Percentiles rank a stretch among this genome's conserved stretches.
These are phyloP conservation scores for Micropoecilia bifurca DNA, from an alignment of 2,797 vertebrate genomes.

Conservation along the genomic window DNA sequence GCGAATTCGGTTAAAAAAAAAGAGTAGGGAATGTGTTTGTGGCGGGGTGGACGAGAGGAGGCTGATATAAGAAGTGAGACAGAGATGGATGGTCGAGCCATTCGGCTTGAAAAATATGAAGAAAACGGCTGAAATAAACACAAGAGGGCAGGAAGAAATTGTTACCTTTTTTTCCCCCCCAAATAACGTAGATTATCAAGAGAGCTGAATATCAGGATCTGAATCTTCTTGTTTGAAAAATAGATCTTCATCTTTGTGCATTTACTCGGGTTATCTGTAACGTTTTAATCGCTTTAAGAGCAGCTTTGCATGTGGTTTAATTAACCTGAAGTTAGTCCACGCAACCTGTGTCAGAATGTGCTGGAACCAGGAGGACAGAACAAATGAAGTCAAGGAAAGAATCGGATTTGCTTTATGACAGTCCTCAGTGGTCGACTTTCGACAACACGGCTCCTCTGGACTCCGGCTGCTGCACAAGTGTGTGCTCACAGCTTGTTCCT, in stretches of 20 bases:
- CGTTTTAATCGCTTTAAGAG: neutral
- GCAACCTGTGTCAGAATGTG: neutral
- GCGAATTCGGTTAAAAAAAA: conserved; percentile 17
- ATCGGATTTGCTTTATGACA: neutral
- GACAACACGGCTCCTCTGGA: neutral
- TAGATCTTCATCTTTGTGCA: neutral
- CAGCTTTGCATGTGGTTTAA: neutral
- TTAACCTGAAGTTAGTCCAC: neutral
- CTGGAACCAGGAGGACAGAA: neutral
- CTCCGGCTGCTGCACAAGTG: conserved; percentile 11
- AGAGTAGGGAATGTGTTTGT: neutral
- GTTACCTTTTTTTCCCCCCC: conserved; percentile 12
- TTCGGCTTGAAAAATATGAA: conserved; percentile 34
- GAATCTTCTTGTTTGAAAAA: neutral
- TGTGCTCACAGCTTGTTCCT: neutral
- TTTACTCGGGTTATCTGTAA: neutral
- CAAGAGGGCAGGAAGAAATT: conserved; percentile 10
- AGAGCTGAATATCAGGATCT: neutral
- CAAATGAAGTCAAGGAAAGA: neutral
- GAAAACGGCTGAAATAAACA: conserved; percentile 45
- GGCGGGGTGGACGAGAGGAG: neutral
- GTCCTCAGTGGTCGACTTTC: neutral
- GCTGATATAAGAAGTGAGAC: conserved; percentile 14
- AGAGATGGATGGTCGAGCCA: conserved; percentile 51
- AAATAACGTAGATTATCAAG: neutral